Percentiles rank a stretch among this genome's conserved stretches.
phyloP scores from a whole-genome alignment of 2,888 invertebrate species.

The Aelia acuminata region DNA sequence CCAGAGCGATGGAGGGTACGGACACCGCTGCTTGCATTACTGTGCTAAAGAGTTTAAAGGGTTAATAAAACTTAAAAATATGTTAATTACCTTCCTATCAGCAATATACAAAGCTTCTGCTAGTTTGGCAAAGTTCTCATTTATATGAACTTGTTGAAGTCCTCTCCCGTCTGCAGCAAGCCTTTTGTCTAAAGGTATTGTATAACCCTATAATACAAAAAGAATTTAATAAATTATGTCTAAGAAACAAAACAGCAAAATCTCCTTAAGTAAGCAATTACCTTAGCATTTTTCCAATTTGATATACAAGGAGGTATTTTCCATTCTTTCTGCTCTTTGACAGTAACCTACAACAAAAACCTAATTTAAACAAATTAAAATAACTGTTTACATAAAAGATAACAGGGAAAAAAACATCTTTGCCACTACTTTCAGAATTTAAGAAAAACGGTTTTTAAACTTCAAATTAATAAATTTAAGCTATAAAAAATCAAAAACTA shows the following conservation, averaged over 20 bases:
- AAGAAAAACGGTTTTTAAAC: no score
- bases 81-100: slow-evolving; percentile 82
- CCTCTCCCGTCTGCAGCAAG: slow-evolving; percentile 98
- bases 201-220: slow-evolving; percentile 80
- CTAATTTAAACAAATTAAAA: slow-evolving; percentile 47
- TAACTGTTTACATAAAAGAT: neutral
- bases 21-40: no score
- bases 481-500: no score
- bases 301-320: slow-evolving; percentile 99
- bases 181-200: slow-evolving; percentile 97
- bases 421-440: no score
- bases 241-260: neutral
- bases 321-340: slow-evolving; percentile 99
- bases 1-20: no score
- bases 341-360: slow-evolving; percentile 77
- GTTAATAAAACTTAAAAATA: no score
- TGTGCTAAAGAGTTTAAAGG: no score
- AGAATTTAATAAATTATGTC: neutral
- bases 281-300: slow-evolving; percentile 99
- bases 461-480: no score
- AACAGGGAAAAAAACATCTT: no score
- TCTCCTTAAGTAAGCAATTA: slow-evolving; percentile 66
- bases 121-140: slow-evolving; percentile 98
- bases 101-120: slow-evolving; percentile 98
- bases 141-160: slow-evolving; percentile 96